Evolutionary conservation across 1,140 invertebrate species (phyloP).

Genomic region (Plutomurus gul): DNA sequence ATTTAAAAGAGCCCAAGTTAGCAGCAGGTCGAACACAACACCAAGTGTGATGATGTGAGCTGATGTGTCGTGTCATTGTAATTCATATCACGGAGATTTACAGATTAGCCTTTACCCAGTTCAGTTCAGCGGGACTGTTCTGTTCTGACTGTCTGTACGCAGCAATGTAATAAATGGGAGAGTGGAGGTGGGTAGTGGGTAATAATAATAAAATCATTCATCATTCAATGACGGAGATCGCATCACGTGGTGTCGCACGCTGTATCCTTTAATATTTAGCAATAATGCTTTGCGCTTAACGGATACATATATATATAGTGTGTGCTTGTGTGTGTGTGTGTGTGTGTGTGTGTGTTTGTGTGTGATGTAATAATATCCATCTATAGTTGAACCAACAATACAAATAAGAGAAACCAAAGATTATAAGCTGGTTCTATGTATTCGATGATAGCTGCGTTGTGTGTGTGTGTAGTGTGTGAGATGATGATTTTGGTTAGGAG

Average conservation of each 20-base stretch:
- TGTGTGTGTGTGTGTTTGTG: too few relatives aligned
- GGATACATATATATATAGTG: too few relatives aligned
- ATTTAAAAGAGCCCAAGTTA: conserved; percentile 2
- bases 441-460: too few relatives aligned
- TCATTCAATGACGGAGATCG: conserved; percentile 20
- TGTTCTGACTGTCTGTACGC: neutral
- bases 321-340: too few relatives aligned
- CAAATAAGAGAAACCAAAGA: too few relatives aligned
- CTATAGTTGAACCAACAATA: too few relatives aligned
- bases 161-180: neutral
- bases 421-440: too few relatives aligned
- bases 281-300: neutral
- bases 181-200: neutral
- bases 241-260: neutral
- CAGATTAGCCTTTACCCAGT: conserved; percentile 1
- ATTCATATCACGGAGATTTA: conserved; percentile 25
- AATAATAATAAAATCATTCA: conserved; percentile 30
- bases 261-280: neutral
- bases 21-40: neutral
- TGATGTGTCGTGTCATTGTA: conserved; percentile 28
- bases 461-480: too few relatives aligned
- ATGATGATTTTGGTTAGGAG: too few relatives aligned
- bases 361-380: too few relatives aligned
- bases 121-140: neutral
- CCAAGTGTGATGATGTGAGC: conserved; percentile 18